Evolutionary conservation across 2,888 invertebrate genomes (phyloP).

Genomic region (Noctua fimbriata): DNA sequence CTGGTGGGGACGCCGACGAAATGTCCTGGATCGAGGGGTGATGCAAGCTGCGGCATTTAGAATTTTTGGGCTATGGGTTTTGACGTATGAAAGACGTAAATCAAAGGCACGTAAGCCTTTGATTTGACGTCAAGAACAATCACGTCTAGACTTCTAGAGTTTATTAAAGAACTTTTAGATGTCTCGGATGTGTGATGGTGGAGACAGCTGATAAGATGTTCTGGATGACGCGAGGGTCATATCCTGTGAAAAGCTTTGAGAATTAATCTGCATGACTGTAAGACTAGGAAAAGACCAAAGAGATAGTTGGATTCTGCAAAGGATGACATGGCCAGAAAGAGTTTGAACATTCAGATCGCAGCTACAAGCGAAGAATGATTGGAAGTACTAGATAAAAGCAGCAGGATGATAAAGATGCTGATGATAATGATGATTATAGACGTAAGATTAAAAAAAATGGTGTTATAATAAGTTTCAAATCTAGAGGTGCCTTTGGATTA

Average conservation of each 20-base stretch:
- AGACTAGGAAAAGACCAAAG: background rate
- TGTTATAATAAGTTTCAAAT: conserved; percentile 25
- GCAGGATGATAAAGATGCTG: background rate
- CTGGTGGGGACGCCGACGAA: conserved; percentile 62
- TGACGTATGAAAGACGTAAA: background rate
- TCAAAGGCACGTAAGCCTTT: background rate
- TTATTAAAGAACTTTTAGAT: conserved; percentile 1
- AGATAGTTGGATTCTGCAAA: too few relatives aligned
- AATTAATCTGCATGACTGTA: background rate
- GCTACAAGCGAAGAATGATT: background rate
- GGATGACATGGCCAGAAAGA: background rate
- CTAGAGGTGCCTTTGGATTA: background rate
- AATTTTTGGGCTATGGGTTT: conserved; percentile 2
- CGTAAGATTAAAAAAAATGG: background rate
- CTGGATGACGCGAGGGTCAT: background rate
- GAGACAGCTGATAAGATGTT: background rate
- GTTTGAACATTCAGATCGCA: background rate
- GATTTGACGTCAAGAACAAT: background rate
- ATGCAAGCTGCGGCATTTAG: conserved; percentile 5
- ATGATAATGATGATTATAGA: background rate
- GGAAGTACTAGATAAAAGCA: background rate
- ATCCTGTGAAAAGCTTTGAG: background rate
- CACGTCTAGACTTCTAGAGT: too few relatives aligned
- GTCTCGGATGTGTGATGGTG: background rate
- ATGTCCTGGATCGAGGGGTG: conserved; percentile 60